A percentile compares a stretch with the other conserved stretches of the same genome.
Conservation (phyloP, 2,797 vertebrate species). For the Tapirus indicus region DNA sequence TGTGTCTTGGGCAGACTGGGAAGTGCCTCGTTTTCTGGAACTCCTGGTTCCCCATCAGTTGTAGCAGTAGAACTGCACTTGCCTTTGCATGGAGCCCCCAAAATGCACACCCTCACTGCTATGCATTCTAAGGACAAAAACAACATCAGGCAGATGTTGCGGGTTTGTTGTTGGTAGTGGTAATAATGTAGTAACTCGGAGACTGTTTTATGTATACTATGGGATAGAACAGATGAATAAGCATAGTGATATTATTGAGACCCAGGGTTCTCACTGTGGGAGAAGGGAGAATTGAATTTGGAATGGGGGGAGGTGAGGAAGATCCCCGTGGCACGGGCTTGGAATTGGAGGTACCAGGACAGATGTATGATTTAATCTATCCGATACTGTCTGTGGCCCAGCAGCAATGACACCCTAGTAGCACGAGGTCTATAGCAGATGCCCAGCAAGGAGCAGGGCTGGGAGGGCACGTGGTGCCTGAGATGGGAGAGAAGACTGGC, state of each 20-base stretch:
- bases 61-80: neutral
- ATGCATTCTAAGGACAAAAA: neutral
- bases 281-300: neutral
- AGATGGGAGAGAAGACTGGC: neutral
- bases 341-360: neutral
- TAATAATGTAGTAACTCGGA: neutral
- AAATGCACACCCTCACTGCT: rapidly evolving
- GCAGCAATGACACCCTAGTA: neutral
- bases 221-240: neutral
- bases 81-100: neutral
- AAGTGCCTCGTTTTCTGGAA: neutral
- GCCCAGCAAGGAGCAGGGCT: neutral
- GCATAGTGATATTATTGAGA: neutral
- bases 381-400: rapidly evolving
- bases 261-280: neutral
- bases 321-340: neutral
- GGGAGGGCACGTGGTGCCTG: rapidly evolving
- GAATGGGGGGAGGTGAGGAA: neutral
- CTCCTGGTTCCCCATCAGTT: no score
- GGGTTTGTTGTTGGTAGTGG: neutral
- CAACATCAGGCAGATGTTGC: neutral
- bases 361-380: neutral
- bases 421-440: neutral
- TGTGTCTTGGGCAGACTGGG: no score
- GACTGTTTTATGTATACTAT: neutral